Evolutionary conservation across 2,888 invertebrate genomes (phyloP), one percentile per base, ranked within the genome.

Genomic region (Pollenia griseotomentosa): DNA sequence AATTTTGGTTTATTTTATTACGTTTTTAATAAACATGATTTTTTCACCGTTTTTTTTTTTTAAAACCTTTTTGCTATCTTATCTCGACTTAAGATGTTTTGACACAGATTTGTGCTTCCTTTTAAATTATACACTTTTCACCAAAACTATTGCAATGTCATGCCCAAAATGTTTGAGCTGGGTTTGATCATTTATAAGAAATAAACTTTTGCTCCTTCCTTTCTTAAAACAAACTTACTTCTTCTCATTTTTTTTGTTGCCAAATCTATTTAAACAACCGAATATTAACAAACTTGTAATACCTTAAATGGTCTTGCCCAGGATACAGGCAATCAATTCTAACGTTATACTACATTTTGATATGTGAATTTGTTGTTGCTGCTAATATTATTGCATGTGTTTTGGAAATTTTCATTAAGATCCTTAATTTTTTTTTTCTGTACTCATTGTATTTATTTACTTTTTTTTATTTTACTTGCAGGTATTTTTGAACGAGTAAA

Each of bases 321-420:
- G 48, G 12, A 6, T 65, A 23, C 65, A 73, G 48, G 44, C 16
- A 40, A 19, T 73, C n/a, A 42, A 33, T 16, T 46, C 11, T 46
- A 0, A 46, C 40, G 33, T 44, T 44, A 23, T 12, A 46, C n/a
- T 4, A 23, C 16, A 63, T 44, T 16, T 71, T 8, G 23, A 14
- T 6, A n/a, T 40, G 53, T 57, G 33, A 12, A 16, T 44, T 70
- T 66, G 63, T 46, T 59, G 70, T 42, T 70, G 73, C 4, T 59
- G 59, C 40, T 70, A 42, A 12, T 79, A 11, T 51, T 40, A 57
- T 55, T 86, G 86, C 88, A 88, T 86, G 86, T 88, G 86, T 86
- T 86, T 84, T 68, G 19, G 40, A 86, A 78, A 83, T 88, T 59
- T 80, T 79, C 82, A 85, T 79, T 85, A 77, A 81, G 63, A 78